Percentiles rank a stretch among this genome's conserved stretches.
These are phyloP conservation scores for Lacerta viridis DNA, from an alignment of 2,797 vertebrate genomes.

Conservation along the genomic window DNA sequence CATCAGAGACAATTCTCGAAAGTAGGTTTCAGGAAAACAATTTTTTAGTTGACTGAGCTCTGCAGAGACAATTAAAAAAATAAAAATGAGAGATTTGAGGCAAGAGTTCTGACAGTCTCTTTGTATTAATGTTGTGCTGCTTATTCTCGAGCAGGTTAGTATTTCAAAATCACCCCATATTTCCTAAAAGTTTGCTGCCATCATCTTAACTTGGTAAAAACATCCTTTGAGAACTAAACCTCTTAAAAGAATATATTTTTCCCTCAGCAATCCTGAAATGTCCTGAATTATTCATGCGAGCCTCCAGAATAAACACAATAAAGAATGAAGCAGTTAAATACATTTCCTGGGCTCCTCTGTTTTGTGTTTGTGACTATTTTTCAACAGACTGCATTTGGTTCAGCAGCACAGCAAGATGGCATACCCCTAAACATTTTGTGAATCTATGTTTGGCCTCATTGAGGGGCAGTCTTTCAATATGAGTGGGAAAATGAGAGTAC, in stretches of 20 bases:
- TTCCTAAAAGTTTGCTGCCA: conserved; percentile 69
- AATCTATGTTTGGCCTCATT: no score
- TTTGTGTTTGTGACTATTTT: conserved; percentile 62
- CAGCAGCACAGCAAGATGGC: not conserved
- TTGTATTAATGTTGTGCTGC: conserved; percentile 44
- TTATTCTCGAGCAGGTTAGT: conserved; percentile 55
- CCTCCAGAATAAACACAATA: conserved; percentile 75
- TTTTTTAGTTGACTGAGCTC: conserved; percentile 63
- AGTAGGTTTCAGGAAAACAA: conserved; percentile 71
- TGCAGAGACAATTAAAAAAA: conserved; percentile 34
- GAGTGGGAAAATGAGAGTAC: no score
- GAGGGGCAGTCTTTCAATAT: no score
- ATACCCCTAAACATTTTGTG: no score
- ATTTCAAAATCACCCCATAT: conserved; percentile 56
- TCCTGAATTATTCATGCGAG: conserved; percentile 77
- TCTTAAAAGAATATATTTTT: conserved; percentile 76
- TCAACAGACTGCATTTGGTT: conserved; percentile 8
- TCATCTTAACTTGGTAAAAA: conserved; percentile 75
- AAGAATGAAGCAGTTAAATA: conserved; percentile 73
- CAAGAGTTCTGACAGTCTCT: conserved; percentile 63
- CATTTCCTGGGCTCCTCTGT: conserved; percentile 61
- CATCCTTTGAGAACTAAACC: conserved; percentile 74
- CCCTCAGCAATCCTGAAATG: conserved; percentile 70
- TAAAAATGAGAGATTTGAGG: conserved; percentile 44
- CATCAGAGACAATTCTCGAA: conserved; percentile 56